Conservation (phyloP, 2,888 invertebrate species). For the Campopleginae sp. region DNA sequence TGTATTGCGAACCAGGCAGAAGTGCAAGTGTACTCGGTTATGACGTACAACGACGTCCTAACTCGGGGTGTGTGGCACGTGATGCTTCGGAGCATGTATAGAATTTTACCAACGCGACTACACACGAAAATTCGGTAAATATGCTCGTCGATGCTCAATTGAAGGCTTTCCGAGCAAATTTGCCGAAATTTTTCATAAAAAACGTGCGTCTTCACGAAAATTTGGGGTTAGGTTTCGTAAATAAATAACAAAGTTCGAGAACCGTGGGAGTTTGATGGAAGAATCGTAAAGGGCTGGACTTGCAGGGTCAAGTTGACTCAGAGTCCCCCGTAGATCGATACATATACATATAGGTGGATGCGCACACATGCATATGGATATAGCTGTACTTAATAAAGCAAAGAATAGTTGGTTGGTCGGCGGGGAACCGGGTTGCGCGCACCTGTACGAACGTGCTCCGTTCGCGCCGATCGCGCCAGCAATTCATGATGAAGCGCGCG, state of each 20-base stretch:
- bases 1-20: slow-evolving; percentile 1
- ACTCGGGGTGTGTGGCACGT: slow-evolving; percentile 16
- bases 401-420: slow-evolving; percentile 22
- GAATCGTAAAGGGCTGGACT: neutral
- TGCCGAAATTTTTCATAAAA: neutral
- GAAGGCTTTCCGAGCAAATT: neutral
- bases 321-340: slow-evolving; percentile 6
- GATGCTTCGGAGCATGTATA: neutral
- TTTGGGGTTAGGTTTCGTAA: neutral
- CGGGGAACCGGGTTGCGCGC: slow-evolving; percentile 52
- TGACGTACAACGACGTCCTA: neutral
- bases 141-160: neutral
- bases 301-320: neutral
- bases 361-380: neutral
- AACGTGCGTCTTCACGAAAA: neutral
- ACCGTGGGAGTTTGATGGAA: neutral
- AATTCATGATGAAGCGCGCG: slow-evolving; percentile 61
- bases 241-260: neutral
- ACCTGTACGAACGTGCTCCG: slow-evolving; percentile 52
- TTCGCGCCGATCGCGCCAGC: slow-evolving; percentile 46
- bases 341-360: neutral
- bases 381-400: neutral
- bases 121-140: neutral
- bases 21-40: slow-evolving; percentile 47
- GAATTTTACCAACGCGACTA: neutral